Evolutionary conservation across 2,888 invertebrate genomes (phyloP).

Genomic region (Syrista parreyssii): DNA sequence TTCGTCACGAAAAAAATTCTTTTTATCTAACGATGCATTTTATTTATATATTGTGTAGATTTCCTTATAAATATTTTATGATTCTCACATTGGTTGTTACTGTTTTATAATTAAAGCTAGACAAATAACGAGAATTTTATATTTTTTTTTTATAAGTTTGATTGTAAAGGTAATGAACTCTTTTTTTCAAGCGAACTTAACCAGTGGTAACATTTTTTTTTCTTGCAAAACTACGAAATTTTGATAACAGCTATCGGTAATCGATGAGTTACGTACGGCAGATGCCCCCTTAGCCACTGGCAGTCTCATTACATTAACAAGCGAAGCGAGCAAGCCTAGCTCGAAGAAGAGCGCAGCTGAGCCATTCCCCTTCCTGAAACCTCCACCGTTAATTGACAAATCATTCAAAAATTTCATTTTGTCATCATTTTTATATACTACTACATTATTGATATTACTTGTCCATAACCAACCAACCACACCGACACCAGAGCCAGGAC

Average conservation of each 20-base stretch:
- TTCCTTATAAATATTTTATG: not conserved
- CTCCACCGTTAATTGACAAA: conserved; percentile 42
- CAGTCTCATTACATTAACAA: conserved; percentile 54
- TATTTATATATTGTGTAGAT: not conserved
- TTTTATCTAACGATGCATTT: not conserved
- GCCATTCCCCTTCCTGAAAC: conserved; percentile 50
- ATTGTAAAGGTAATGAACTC: not conserved
- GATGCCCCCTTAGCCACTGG: conserved; percentile 49
- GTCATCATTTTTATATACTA: conserved; percentile 52
- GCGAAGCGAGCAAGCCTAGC: conserved; percentile 52
- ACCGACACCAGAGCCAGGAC: conserved; percentile 66
- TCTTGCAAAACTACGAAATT: not conserved
- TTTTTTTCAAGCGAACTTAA: not conserved
- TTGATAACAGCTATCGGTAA: conserved; percentile 21
- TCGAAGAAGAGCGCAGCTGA: conserved; percentile 56
- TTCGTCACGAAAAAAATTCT: not conserved
- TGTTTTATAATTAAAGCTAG: not conserved
- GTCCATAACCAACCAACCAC: conserved; percentile 54
- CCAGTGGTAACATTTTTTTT: not conserved
- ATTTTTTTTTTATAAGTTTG: not conserved
- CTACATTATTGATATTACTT: conserved; percentile 55
- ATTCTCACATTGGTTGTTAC: not conserved
- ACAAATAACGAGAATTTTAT: not conserved
- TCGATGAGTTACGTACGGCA: conserved; percentile 53
- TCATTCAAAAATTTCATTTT: conserved; percentile 50